Conservation (phyloP, 2,888 invertebrate genomes). For the Eupithecia abbreviata region DNA sequence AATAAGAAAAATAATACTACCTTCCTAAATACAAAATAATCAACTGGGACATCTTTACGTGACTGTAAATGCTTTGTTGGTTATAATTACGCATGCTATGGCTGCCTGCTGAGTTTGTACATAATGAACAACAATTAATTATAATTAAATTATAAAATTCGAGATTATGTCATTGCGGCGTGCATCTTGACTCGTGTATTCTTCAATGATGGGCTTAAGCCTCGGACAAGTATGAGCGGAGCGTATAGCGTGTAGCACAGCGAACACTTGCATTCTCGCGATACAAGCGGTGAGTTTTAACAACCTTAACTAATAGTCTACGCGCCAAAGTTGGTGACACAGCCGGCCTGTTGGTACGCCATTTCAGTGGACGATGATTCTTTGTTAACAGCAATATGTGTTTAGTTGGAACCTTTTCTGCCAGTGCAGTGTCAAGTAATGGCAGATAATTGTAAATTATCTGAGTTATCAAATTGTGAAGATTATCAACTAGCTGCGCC, state of each 20-base stretch:
- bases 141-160: no score
- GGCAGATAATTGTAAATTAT: no score
- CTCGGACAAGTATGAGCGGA: slow-evolving; percentile 13
- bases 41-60: slow-evolving; percentile 57
- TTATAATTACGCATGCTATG: slow-evolving; percentile 34
- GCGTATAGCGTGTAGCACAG: slow-evolving; percentile 1
- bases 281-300: neutral
- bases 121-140: slow-evolving; percentile 54
- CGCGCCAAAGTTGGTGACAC: neutral
- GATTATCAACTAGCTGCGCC: no score
- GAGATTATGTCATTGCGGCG: slow-evolving; percentile 58
- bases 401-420: no score
- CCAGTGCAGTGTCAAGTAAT: no score
- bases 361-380: no score
- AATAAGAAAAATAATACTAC: slow-evolving; percentile 46
- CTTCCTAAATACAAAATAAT: slow-evolving; percentile 52
- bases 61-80: slow-evolving; percentile 45
- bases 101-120: slow-evolving; percentile 36
- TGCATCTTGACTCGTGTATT: slow-evolving; percentile 42
- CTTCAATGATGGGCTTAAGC: slow-evolving; percentile 28
- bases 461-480: no score
- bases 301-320: neutral
- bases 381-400: no score
- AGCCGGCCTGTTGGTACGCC: neutral
- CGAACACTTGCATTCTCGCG: neutral